phyloP scores from a whole-genome alignment of 2,797 vertebrate genomes.

The Rhinichthys osculus region DNA sequence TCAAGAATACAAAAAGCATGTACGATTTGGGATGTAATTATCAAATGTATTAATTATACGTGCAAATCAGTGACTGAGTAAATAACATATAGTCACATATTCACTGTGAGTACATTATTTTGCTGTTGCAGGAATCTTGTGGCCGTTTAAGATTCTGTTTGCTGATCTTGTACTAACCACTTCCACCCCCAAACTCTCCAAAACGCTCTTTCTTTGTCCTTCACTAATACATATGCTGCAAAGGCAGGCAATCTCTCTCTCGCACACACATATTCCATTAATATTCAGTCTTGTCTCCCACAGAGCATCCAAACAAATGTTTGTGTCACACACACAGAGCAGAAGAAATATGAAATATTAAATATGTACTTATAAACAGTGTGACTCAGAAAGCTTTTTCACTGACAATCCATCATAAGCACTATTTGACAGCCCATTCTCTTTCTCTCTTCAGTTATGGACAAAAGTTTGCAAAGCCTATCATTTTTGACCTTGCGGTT shows the following conservation, averaged over 20 bases:
- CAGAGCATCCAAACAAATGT: conserved; percentile 48
- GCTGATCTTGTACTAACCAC: conserved; percentile 16
- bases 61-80: not conserved
- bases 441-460: conserved; percentile 31
- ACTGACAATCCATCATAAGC: conserved; percentile 38
- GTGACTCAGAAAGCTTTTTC: conserved; percentile 39
- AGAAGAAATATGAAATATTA: conserved; percentile 52
- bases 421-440: conserved; percentile 30
- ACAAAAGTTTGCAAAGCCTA: conserved; percentile 34
- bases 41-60: not conserved
- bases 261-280: conserved; percentile 56
- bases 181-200: conserved; percentile 25
- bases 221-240: conserved; percentile 45
- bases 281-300: conserved; percentile 65
- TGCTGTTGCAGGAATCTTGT: not conserved
- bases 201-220: conserved; percentile 38
- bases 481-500: conserved; percentile 28
- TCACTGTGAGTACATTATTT: conserved; percentile 6
- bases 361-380: conserved; percentile 51
- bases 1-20: not conserved
- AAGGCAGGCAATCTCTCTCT: conserved; percentile 38
- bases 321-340: conserved; percentile 35
- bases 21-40: conserved; percentile 3
- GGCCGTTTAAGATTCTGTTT: conserved; percentile 24
- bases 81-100: not conserved